Base-by-base conservation (phyloP, 2,113 vertebrate species). In the Athene cunicularia region DNA sequence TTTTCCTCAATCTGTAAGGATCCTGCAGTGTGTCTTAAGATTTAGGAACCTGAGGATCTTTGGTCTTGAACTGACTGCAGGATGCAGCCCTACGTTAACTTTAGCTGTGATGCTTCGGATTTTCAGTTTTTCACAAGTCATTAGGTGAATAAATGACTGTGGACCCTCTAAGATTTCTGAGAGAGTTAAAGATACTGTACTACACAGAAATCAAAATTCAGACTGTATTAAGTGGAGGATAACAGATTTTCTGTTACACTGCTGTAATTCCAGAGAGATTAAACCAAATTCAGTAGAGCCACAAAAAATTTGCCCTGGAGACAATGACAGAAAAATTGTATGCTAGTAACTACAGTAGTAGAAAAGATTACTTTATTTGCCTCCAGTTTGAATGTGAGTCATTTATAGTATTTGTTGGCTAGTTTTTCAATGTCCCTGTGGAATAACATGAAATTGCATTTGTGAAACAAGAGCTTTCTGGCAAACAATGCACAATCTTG, bases 391-490 rank as follows among this genome's bases (percentile, higher is more conserved):
- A 96, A 86, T 93, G 35, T 6, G 18, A 86, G 37, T 75, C 12
- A 90, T 68, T 95, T 90, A 75, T 67, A 79, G 55, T 62, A 63
- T 79, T 90, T 91, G 60, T 84, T 88, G 73, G 14, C 22, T 92
- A 37, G 17, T 72, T 92, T 97, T 82, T 84, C 84, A 73, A 2
- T 79, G 35, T 86, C 37, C 39, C 58, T 37, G 8, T 59, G 73
- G 85, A 80, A 94, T 62, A 93, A 75, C 52, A 56, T 24, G 28
- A 80, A 96, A 93, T 72, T 73, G 19, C n/a, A 32, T 76, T 89
- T 89, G 47, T 90, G 94, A 94, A 96, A 91, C 23, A 68, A 24
- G 27, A 96, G 24, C 53, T 81, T 85, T 85, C 83, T 88, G 62
- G 64, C 66, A 92, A 95, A 92, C 53, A 88, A 39, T 52, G 17